Percentiles rank a stretch among this genome's conserved stretches.
phyloP scores from a whole-genome alignment of 2,113 vertebrate genomes.

The Albula goreensis region DNA sequence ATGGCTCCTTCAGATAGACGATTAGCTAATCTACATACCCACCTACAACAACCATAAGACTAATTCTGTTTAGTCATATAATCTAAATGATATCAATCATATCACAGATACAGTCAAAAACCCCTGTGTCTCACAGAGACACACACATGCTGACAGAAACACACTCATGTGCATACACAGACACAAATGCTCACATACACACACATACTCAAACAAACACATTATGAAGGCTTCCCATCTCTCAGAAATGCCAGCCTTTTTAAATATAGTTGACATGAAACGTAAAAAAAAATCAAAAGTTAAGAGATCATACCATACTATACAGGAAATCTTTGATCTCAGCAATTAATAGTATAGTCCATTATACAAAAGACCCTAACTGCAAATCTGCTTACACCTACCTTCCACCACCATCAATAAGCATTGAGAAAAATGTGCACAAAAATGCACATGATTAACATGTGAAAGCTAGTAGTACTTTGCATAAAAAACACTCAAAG shows the following conservation, averaged over 20 bases:
- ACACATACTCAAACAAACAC: neutral
- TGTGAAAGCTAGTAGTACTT: neutral
- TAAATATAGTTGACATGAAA: neutral
- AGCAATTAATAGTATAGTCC: neutral
- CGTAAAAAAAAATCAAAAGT: neutral
- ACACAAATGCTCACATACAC: neutral
- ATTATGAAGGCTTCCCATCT: neutral
- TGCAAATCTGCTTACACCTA: neutral
- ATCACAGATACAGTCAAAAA: neutral
- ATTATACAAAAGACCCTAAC: neutral
- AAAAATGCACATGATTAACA: neutral
- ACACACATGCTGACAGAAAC: neutral
- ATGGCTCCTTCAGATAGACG: conserved; percentile 36
- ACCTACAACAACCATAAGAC: conserved; percentile 26
- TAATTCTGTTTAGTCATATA: conserved; percentile 45
- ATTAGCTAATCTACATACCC: conserved; percentile 47
- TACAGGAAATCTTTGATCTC: neutral
- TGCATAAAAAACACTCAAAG: neutral
- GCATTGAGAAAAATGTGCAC: neutral
- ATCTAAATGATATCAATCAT: conserved; percentile 45
- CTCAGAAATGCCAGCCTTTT: neutral
- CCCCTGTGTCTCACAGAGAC: neutral
- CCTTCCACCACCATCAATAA: conserved; percentile 1
- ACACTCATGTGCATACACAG: neutral
- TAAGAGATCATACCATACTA: neutral